Percentiles rank a stretch among this genome's conserved stretches.
Evolutionary conservation across 2,113 vertebrate species (phyloP).

Genomic region (Otolemur garnettii): DNA sequence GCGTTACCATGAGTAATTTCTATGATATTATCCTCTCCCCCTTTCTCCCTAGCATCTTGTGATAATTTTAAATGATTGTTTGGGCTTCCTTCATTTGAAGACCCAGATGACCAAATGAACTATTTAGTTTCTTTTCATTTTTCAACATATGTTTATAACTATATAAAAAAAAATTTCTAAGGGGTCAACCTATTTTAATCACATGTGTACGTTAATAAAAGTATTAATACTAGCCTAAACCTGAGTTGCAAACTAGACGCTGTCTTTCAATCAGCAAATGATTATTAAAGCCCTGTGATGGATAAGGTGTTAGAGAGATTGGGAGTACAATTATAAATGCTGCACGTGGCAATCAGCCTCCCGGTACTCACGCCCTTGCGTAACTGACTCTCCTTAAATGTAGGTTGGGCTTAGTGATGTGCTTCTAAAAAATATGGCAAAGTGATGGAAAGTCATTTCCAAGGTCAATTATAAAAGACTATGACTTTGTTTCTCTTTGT

Average conservation of each 20-base stretch:
- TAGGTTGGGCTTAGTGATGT: neutral
- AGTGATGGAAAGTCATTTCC: neutral
- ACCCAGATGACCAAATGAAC: neutral
- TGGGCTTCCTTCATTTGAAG: neutral
- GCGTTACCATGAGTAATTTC: neutral
- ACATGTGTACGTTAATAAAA: neutral
- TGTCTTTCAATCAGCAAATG: neutral
- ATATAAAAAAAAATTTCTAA: conserved; percentile 4
- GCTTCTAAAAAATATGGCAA: neutral
- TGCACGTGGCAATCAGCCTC: neutral
- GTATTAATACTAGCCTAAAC: conserved; percentile 1
- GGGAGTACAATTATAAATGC: neutral
- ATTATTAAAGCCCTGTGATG: neutral
- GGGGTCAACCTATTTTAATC: neutral
- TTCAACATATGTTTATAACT: neutral
- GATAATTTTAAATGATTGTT: neutral
- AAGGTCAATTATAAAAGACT: neutral
- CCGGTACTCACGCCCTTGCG: neutral
- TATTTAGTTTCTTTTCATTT: neutral
- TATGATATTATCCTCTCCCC: neutral
- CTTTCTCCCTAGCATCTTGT: neutral
- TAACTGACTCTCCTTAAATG: neutral
- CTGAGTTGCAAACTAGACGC: neutral
- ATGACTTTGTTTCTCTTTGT: neutral
- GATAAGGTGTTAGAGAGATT: neutral